These are phyloP conservation scores for Ovibos moschatus DNA, from an alignment of 2,113 vertebrate genomes.

Conservation along the genomic window DNA sequence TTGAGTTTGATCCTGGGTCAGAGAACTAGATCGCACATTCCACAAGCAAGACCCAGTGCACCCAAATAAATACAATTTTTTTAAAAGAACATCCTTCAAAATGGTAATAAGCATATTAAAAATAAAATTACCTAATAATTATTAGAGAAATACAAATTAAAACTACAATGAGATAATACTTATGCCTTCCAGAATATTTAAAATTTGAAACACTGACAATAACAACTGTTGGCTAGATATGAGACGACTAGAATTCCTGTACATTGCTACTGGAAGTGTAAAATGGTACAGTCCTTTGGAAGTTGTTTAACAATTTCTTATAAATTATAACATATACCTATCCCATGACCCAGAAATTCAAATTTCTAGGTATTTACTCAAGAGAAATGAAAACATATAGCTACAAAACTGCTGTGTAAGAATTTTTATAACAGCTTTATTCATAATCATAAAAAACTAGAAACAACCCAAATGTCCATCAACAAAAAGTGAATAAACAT, in stretches of 20 bases:
- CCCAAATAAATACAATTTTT: background rate
- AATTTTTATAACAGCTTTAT: background rate
- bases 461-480: background rate
- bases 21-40: background rate
- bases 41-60: background rate
- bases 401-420: background rate
- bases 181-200: constrained; percentile 35
- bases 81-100: background rate
- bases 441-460: background rate
- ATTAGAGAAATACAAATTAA: background rate
- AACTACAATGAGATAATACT: background rate
- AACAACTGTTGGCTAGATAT: constrained; percentile 2
- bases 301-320: background rate
- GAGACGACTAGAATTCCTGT: background rate
- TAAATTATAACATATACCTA: background rate
- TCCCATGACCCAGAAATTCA: background rate
- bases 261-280: background rate
- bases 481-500: background rate
- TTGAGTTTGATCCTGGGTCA: background rate
- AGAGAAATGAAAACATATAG: background rate
- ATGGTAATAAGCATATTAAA: background rate
- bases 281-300: background rate
- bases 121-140: background rate
- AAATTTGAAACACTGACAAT: constrained; percentile 20
- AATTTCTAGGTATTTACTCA: background rate